Percentiles rank a stretch among this genome's conserved stretches.
Evolutionary conservation across 2,888 invertebrate genomes (phyloP).

Genomic region (Pseudococcus viburni): DNA sequence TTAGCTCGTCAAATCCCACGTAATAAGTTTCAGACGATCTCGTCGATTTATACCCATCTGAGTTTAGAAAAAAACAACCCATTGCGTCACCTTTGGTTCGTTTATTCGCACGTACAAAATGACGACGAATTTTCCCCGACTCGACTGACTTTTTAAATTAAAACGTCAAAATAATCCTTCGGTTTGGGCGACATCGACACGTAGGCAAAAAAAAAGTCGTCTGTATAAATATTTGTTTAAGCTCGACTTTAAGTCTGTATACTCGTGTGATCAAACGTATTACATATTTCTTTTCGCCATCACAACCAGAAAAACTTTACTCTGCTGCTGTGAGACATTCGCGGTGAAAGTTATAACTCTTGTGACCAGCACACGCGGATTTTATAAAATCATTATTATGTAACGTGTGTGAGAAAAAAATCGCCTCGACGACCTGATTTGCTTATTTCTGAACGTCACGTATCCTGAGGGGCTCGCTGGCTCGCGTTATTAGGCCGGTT

Average conservation of each 20-base stretch:
- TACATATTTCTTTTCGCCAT: background rate
- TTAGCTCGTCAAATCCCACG: background rate
- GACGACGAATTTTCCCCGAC: background rate
- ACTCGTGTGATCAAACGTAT: background rate
- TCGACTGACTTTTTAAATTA: background rate
- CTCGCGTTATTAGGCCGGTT: background rate
- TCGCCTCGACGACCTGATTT: background rate
- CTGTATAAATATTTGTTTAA: slow-evolving; percentile 10
- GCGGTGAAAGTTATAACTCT: background rate
- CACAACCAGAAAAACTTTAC: slow-evolving; percentile 15
- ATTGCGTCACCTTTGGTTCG: background rate
- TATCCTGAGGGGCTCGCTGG: background rate
- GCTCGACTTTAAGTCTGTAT: background rate
- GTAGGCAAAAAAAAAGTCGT: background rate
- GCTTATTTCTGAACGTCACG: background rate
- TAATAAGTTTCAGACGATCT: background rate
- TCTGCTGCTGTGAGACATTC: background rate
- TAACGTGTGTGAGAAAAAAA: slow-evolving; percentile 1
- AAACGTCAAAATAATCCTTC: slow-evolving; percentile 40
- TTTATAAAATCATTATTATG: background rate
- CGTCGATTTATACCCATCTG: background rate
- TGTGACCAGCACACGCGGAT: background rate
- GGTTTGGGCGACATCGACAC: background rate
- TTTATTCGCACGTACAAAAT: background rate
- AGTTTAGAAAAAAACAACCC: background rate